These are phyloP conservation scores for Pemphigus obesinymphae DNA, from an alignment of 1,140 invertebrate species.

Conservation along the genomic window DNA sequence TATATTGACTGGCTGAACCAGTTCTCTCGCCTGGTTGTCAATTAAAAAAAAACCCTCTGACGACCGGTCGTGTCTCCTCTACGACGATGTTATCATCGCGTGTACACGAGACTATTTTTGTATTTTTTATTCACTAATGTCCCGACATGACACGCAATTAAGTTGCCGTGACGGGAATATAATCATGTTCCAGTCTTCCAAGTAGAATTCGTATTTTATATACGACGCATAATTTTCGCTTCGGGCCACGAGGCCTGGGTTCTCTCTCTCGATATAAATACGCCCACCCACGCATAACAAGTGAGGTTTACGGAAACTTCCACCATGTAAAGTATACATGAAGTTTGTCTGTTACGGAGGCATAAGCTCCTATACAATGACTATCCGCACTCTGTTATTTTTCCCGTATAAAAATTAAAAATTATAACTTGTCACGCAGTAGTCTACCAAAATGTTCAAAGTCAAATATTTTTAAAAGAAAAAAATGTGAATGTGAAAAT, in stretches of 20 bases:
- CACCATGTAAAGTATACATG: neutral
- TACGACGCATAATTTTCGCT: no score
- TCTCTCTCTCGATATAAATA: neutral
- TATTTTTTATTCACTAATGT: neutral
- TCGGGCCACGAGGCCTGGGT: neutral
- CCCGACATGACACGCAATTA: neutral
- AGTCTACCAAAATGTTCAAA: no score
- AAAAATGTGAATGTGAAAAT: no score
- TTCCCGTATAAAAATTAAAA: no score
- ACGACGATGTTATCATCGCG: neutral
- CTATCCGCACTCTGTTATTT: no score
- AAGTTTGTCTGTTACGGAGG: neutral
- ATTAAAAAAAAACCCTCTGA: constrained; percentile 1
- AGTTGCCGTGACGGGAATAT: constrained; percentile 5
- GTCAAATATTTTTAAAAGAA: no score
- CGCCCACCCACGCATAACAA: neutral
- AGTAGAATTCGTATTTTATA: neutral
- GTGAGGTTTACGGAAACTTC: neutral
- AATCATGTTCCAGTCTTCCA: neutral
- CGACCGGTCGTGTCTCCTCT: neutral
- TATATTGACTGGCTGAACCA: neutral
- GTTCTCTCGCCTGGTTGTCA: neutral
- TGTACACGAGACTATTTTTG: neutral
- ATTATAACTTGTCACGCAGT: no score
- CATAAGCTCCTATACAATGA: neutral